These are phyloP conservation scores for Cassiopea andromeda DNA, from an alignment of 30 jellyfish, hydroid and myxozoan genomes.

Conservation along the genomic window DNA sequence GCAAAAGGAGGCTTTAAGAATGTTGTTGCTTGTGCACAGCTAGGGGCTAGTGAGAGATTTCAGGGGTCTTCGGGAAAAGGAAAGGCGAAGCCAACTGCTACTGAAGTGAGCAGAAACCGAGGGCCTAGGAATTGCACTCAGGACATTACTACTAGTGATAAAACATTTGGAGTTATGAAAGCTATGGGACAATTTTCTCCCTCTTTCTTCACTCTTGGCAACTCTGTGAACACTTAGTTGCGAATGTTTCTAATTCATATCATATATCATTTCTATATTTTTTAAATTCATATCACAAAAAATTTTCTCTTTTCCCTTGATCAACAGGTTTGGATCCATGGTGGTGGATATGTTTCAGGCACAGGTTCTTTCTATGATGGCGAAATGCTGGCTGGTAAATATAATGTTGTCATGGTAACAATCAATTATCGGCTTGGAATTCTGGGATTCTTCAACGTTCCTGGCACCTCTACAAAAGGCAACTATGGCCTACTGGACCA, in stretches of 20 bases:
- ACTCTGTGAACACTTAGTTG: not conserved
- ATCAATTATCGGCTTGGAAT: slow-evolving; percentile 72
- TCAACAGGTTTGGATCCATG: slow-evolving; percentile 79
- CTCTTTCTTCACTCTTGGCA: not conserved
- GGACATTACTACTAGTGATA: not conserved
- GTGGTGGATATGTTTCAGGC: slow-evolving; percentile 60
- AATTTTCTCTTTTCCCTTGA: too few species aligned
- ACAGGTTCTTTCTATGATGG: slow-evolving; percentile 27
- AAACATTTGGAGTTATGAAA: not conserved
- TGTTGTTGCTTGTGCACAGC: too few species aligned
- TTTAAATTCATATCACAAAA: not conserved
- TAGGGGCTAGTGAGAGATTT: too few species aligned
- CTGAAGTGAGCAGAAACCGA: too few species aligned
- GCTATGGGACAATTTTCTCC: not conserved
- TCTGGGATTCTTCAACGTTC: slow-evolving; percentile 76
- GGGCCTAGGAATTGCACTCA: not conserved
- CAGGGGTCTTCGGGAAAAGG: too few species aligned
- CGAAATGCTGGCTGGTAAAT: slow-evolving; percentile 46
- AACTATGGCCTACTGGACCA: slow-evolving; percentile 88
- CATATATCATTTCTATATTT: not conserved
- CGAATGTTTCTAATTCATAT: too few species aligned
- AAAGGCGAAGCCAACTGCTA: too few species aligned
- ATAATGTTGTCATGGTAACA: slow-evolving; percentile 72
- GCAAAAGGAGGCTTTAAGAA: too few species aligned
- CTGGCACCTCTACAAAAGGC: slow-evolving; percentile 59